Base-by-base conservation (phyloP, 2,888 invertebrate species). In the Lithosia quadra region DNA sequence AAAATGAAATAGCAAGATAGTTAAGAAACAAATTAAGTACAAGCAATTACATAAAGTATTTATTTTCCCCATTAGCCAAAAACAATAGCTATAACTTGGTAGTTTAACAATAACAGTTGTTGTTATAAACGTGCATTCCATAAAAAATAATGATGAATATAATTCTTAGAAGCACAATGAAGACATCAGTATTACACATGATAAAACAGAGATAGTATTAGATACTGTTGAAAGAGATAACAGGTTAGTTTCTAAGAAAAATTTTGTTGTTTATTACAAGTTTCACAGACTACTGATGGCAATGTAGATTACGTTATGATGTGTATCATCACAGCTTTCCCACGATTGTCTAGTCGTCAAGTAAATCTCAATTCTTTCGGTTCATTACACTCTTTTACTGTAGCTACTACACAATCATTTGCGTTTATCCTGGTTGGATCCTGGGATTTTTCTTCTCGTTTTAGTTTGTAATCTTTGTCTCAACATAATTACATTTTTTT, bases 291-390 rank as follows among this genome's bases (percentile, higher is more conserved):
- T 65, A 55, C 58, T 72, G 80, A 79, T 80, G 69, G 69, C 67
- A 75, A 64, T 73, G 72, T 63, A 72, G 82, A 79, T 73, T 65
- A n/a, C 36, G 28, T 65, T 13, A 68, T 78, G 78, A 80, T 79
- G 69, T 67, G 53, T 80, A 80, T 74, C 73, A 66, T 74, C 73
- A 66, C 22, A 67, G 55, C 72, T 75, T 81, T 80, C 80, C 80
- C 80, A 80, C 80, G 80, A 78, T 71, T 70, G 74, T 73, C 69
- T 77, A 58, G 67, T 62, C 43, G 28, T 73, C 73, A 71, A 68
- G 59, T 69, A 66, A 74, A 67, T 71, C 67, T 68, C 63, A 71
- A 76, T 73, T 76, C 62, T 22, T 39, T 58, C 55, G 55, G 70
- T 71, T 72, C 63, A 69, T 78, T 67, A 73, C 62, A 70, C 73